Percentiles rank a stretch among this genome's conserved stretches.
Evolutionary conservation across 2,888 invertebrate genomes (phyloP).

Genomic region (Drosophila hamatofila): DNA sequence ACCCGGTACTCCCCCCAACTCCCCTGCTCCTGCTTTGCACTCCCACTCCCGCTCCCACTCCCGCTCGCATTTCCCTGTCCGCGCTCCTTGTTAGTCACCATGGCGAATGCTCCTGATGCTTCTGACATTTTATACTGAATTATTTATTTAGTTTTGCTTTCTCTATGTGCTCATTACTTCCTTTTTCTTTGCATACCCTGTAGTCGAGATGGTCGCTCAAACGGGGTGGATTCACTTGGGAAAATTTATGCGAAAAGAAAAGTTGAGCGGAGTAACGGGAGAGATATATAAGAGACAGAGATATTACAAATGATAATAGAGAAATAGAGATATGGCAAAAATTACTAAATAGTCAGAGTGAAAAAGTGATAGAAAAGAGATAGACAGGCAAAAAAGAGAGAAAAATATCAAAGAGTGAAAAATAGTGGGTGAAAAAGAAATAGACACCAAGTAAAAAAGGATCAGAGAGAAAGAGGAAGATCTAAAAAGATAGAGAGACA

Average conservation of each 20-base stretch:
- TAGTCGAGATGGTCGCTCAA: background rate
- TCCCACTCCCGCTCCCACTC: background rate
- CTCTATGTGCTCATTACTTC: slow-evolving; percentile 65
- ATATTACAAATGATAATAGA: too few relatives aligned
- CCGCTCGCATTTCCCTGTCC: background rate
- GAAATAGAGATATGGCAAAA: too few relatives aligned
- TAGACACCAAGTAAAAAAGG: background rate
- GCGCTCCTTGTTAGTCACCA: slow-evolving; percentile 49
- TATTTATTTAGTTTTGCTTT: slow-evolving; percentile 76
- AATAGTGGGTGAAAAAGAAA: too few relatives aligned
- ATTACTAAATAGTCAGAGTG: too few relatives aligned
- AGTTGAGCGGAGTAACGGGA: too few relatives aligned
- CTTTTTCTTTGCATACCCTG: slow-evolving; percentile 50
- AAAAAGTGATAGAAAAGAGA: too few relatives aligned
- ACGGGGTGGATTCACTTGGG: background rate
- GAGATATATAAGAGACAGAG: background rate
- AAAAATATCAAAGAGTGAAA: background rate
- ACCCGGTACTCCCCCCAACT: background rate
- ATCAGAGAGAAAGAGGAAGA: background rate
- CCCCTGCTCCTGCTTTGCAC: background rate
- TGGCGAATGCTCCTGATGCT: slow-evolving; percentile 55
- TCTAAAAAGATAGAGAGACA: background rate
- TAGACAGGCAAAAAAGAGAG: too few relatives aligned
- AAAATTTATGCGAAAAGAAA: too few relatives aligned
- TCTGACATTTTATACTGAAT: slow-evolving; percentile 81